Conservation (phyloP, 2,113 vertebrate genomes). For the Crotalus helleri region DNA sequence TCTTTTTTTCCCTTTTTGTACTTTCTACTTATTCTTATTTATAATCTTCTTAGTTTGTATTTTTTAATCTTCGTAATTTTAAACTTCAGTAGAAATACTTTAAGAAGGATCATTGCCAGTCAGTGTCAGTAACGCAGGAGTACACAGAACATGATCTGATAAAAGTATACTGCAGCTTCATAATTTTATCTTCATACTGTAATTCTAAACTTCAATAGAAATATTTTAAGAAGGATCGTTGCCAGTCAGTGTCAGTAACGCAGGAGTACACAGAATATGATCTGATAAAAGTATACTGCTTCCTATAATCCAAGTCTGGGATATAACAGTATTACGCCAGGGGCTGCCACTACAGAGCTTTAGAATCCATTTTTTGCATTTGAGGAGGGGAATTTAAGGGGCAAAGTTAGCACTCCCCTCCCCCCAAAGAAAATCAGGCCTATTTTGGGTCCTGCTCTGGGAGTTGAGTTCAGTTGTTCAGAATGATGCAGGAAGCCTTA, state of each 20-base stretch:
- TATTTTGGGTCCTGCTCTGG: not conserved
- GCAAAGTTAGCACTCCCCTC: not conserved
- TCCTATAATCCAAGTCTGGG: not conserved
- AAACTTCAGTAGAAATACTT: not conserved
- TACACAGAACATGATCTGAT: not conserved
- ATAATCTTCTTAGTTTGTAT: not conserved
- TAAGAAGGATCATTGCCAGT: not conserved
- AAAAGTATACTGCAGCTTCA: not conserved
- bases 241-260: not conserved
- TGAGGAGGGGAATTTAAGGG: not conserved
- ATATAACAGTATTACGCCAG: not conserved
- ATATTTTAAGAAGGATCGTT: not conserved
- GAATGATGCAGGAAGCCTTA: not conserved
- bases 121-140: not conserved
- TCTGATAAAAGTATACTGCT: not conserved
- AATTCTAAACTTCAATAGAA: not conserved
- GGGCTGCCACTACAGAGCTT: not conserved
- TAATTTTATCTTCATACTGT: not conserved
- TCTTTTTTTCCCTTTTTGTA: not conserved
- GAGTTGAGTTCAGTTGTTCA: not conserved
- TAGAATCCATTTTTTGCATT: not conserved
- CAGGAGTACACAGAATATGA: not conserved
- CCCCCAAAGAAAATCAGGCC: not conserved
- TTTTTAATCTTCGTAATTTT: not conserved
- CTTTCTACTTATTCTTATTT: not conserved